phyloP scores from a whole-genome alignment of 2,888 invertebrate genomes.

The Fragum whitleyi region DNA sequence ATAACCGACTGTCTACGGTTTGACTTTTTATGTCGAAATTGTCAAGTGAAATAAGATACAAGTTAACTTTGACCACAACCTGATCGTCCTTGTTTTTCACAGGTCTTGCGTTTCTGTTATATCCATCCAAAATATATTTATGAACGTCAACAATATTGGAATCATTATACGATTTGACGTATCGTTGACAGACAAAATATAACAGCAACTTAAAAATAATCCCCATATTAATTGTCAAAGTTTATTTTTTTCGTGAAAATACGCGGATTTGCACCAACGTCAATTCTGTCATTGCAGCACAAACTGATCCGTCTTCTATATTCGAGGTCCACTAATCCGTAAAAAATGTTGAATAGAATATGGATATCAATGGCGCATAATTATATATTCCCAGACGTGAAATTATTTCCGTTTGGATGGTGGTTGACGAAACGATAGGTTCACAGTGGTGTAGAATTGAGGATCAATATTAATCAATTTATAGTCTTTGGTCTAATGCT shows the following conservation, averaged over 20 bases:
- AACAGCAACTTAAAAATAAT: not conserved
- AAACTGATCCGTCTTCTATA: too few species aligned
- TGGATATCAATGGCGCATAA: not conserved
- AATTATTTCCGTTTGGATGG: not conserved
- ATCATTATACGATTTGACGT: not conserved
- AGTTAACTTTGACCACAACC: not conserved
- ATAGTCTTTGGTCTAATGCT: not conserved
- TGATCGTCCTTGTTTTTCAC: not conserved
- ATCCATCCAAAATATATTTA: conserved; percentile 4
- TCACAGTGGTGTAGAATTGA: not conserved
- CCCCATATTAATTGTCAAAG: not conserved
- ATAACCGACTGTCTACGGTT: not conserved
- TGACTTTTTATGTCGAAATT: conserved; percentile 26
- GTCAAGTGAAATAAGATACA: conserved; percentile 26
- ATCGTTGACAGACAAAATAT: not conserved
- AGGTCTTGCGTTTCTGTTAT: conserved; percentile 17
- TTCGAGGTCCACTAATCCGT: not conserved
- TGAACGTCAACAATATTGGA: not conserved
- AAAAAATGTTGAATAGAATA: not conserved
- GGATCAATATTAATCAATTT: not conserved
- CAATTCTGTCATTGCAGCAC: too few species aligned
- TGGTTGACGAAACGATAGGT: not conserved
- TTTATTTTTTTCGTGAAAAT: too few species aligned
- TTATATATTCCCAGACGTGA: not conserved
- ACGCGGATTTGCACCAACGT: too few species aligned